Conservation (phyloP, 2,113 vertebrate genomes). For the Ifrita kowaldi region DNA sequence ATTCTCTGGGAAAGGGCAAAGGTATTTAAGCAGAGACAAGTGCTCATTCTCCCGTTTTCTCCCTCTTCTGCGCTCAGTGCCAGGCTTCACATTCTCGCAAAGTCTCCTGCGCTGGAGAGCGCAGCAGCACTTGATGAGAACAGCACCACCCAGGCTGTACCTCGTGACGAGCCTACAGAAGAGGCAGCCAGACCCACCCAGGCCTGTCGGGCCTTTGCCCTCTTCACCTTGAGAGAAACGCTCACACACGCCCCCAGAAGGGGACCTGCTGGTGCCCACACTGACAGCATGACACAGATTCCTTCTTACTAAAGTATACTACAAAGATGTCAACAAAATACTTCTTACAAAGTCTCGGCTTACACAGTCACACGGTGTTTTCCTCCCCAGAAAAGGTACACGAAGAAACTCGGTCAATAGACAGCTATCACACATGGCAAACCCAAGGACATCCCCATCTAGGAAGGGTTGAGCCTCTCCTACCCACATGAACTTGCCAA, state of each 20-base stretch:
- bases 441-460: background rate
- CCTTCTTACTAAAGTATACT: background rate
- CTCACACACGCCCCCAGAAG: rapidly evolving
- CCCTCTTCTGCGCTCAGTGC: background rate
- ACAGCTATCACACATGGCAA: background rate
- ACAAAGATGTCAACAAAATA: background rate
- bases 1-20: background rate
- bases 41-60: background rate
- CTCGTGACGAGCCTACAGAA: rapidly evolving
- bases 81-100: background rate
- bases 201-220: rapidly evolving
- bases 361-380: background rate
- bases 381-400: background rate
- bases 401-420: background rate
- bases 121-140: rapidly evolving
- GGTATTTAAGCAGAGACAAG: background rate
- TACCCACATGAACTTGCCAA: background rate
- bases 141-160: background rate
- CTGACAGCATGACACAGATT: too few species aligned
- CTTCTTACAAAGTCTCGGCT: background rate
- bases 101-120: rapidly evolving
- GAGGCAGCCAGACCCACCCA: background rate
- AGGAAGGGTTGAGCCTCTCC: background rate
- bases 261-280: background rate
- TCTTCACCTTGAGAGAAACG: rapidly evolving